phyloP scores from a whole-genome alignment of 2,797 vertebrate species.

The Acrocephalus scirpaceus region DNA sequence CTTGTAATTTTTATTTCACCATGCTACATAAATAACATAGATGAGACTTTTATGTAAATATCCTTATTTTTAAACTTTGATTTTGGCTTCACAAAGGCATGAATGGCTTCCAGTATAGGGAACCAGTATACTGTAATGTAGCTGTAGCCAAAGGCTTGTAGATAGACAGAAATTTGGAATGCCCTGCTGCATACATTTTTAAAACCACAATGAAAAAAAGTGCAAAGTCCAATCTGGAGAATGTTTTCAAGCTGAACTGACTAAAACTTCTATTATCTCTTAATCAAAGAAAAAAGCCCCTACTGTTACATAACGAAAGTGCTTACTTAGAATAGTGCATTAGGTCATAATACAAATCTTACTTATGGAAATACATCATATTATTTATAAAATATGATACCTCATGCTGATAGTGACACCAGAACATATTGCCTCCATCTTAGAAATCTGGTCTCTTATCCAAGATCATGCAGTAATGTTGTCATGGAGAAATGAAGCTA shows the following conservation, averaged over 20 bases:
- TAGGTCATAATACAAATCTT: neutral
- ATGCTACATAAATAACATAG: slow-evolving; percentile 45
- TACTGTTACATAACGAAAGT: neutral
- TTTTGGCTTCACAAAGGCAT: slow-evolving; percentile 5
- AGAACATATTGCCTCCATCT: neutral
- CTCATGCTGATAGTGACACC: neutral
- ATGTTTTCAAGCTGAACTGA: neutral
- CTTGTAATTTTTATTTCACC: slow-evolving; percentile 23
- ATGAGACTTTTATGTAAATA: neutral
- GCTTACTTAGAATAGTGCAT: neutral
- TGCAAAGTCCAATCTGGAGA: neutral
- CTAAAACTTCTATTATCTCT: neutral
- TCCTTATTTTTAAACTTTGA: slow-evolving; percentile 54
- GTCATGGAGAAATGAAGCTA: neutral
- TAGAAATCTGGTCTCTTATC: neutral
- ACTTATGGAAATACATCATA: neutral
- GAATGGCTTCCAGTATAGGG: slow-evolving; percentile 29
- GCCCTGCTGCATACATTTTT: neutral
- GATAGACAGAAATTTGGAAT: slow-evolving; percentile 25
- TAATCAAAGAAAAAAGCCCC: neutral
- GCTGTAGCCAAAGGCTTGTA: slow-evolving; percentile 6
- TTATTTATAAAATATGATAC: neutral
- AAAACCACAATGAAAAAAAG: neutral
- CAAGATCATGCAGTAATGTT: neutral
- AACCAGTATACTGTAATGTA: neutral